phyloP scores from a whole-genome alignment of 2,113 vertebrate genomes.

The Phyllopteryx taeniolatus region DNA sequence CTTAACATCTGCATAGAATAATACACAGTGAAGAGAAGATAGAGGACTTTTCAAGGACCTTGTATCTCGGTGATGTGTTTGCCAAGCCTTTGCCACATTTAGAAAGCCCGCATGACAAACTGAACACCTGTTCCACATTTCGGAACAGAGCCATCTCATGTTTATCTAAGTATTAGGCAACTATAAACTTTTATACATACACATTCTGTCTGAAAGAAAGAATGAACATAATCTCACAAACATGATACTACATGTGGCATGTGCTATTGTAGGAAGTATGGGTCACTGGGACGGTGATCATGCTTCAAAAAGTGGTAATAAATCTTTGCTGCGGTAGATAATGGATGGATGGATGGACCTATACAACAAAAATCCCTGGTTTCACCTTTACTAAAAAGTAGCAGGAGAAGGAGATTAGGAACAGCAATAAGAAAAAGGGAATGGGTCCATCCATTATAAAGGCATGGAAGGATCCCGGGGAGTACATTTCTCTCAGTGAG shows the following conservation, averaged over 20 bases:
- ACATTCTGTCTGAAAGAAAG: neutral
- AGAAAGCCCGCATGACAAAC: conserved; percentile 2
- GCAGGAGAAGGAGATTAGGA: no score
- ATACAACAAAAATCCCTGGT: no score
- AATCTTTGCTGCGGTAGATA: neutral
- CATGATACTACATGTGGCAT: neutral
- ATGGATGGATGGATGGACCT: no score
- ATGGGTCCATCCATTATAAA: no score
- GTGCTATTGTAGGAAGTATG: neutral
- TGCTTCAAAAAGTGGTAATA: neutral
- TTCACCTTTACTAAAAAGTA: no score
- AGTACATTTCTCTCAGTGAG: no score
- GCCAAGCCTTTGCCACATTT: conserved; percentile 3
- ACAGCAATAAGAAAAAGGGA: no score
- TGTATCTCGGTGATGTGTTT: conserved; percentile 3
- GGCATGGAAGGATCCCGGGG: no score
- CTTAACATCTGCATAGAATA: conserved; percentile 27
- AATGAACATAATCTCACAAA: no score
- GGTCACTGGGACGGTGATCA: conserved; percentile 3
- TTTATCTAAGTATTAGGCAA: neutral
- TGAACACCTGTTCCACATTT: neutral
- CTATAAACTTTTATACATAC: neutral
- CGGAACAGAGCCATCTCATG: neutral
- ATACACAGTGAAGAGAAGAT: conserved; percentile 5
- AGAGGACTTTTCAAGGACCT: conserved; percentile 9